A percentile compares a stretch with the other conserved stretches of the same genome.
phyloP scores from a whole-genome alignment of 1,140 invertebrate genomes.

The Eumaeus atala region DNA sequence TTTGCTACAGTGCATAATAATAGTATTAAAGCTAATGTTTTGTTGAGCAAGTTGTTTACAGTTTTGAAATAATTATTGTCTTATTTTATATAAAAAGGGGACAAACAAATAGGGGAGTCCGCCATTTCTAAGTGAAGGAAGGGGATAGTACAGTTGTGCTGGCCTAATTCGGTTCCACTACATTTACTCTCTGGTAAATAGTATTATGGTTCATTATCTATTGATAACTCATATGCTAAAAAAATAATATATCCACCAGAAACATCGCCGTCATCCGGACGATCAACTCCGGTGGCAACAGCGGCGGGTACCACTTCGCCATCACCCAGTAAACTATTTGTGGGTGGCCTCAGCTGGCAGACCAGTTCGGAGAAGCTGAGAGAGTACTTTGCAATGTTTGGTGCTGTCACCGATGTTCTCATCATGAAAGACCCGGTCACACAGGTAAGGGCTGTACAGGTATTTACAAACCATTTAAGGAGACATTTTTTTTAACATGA shows the following conservation, averaged over 20 bases:
- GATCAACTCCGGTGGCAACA: constrained; percentile 79
- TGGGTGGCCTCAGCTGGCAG: constrained; percentile 93
- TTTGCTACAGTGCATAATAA: too few species aligned
- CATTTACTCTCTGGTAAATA: too few species aligned
- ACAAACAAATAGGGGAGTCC: too few species aligned
- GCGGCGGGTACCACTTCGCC: constrained; percentile 76
- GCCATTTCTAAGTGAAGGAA: too few species aligned
- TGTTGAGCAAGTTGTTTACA: too few species aligned
- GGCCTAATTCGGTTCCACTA: too few species aligned
- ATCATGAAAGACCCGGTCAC: constrained; percentile 96
- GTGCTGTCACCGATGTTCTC: constrained; percentile 91
- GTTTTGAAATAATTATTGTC: too few species aligned
- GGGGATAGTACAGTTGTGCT: too few species aligned
- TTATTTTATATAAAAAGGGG: too few species aligned
- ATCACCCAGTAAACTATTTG: constrained; percentile 91
- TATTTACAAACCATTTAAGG: not conserved
- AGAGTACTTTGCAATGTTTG: constrained; percentile 94
- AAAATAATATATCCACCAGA: constrained; percentile 32
- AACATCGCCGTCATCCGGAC: constrained; percentile 78
- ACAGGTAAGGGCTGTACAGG: constrained; percentile 77
- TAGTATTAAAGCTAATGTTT: too few species aligned
- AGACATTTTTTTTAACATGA: not conserved
- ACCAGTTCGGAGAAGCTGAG: constrained; percentile 92
- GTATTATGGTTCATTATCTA: too few species aligned
- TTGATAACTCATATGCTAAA: too few species aligned